Conservation (phyloP, 2,888 invertebrate genomes). For the Sphaeridia pumilis region DNA sequence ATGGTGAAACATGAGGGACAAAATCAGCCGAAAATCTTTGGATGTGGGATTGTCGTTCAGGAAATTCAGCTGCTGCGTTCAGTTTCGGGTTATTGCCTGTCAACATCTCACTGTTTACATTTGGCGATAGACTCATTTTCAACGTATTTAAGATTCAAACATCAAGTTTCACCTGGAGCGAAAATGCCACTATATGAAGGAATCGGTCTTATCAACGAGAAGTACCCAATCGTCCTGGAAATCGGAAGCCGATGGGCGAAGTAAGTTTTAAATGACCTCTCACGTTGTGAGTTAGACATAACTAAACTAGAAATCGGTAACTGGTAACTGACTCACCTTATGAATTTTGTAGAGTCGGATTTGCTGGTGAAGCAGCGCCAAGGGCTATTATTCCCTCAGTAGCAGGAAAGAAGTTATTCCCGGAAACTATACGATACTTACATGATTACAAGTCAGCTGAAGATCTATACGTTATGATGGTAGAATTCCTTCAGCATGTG, state of each 20-base stretch:
- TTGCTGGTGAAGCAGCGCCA: constrained; percentile 78
- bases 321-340: neutral
- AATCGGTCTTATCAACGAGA: constrained; percentile 65
- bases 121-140: too few relatives aligned
- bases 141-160: too few relatives aligned
- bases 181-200: constrained; percentile 62
- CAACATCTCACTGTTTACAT: too few relatives aligned
- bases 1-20: too few relatives aligned
- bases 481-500: constrained; percentile 73
- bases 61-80: too few relatives aligned
- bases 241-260: constrained; percentile 85
- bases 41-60: too few relatives aligned
- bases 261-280: constrained; percentile 46
- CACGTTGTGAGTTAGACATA: neutral
- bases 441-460: constrained; percentile 52
- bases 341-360: constrained; percentile 62
- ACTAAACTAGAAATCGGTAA: neutral
- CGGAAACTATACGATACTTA: constrained; percentile 52
- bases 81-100: too few relatives aligned
- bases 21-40: too few relatives aligned
- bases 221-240: constrained; percentile 57
- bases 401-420: constrained; percentile 45
- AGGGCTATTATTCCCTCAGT: constrained; percentile 73
- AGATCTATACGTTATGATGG: constrained; percentile 70
- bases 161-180: too few relatives aligned